These are phyloP conservation scores for Columba livia DNA, from an alignment of 2,113 vertebrate species.

Conservation along the genomic window DNA sequence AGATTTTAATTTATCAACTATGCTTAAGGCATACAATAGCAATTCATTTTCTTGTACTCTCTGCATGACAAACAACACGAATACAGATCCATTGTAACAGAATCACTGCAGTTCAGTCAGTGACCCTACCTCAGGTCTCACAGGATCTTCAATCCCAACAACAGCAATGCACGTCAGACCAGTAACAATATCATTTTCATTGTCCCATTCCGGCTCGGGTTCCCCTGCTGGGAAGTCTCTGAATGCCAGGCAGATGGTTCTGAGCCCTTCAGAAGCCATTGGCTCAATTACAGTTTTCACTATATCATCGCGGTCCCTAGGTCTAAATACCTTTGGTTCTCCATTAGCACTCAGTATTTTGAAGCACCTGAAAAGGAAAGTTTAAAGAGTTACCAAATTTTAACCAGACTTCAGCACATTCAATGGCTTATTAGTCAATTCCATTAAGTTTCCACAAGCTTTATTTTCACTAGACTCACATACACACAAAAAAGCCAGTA, in stretches of 20 bases:
- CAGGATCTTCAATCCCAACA: conserved; percentile 98
- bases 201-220: conserved; percentile 96
- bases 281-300: conserved; percentile 97
- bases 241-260: conserved; percentile 97
- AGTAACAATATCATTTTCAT: conserved; percentile 91
- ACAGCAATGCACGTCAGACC: conserved; percentile 94
- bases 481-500: background rate
- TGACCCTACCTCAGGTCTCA: conserved; percentile 88
- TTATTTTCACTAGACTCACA: background rate
- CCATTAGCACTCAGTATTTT: conserved; percentile 92
- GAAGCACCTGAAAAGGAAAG: conserved; percentile 83
- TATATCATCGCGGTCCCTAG: conserved; percentile 93
- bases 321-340: conserved; percentile 91
- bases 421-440: background rate
- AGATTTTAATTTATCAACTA: conserved; percentile 37
- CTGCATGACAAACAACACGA: background rate
- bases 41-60: background rate
- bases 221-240: conserved; percentile 91
- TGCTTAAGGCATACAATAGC: background rate
- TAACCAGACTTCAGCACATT: background rate
- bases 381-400: background rate
- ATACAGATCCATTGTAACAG: background rate
- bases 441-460: background rate
- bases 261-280: conserved; percentile 97
- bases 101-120: background rate